phyloP scores from a whole-genome alignment of 2,888 invertebrate species.

The Euphydryas editha region DNA sequence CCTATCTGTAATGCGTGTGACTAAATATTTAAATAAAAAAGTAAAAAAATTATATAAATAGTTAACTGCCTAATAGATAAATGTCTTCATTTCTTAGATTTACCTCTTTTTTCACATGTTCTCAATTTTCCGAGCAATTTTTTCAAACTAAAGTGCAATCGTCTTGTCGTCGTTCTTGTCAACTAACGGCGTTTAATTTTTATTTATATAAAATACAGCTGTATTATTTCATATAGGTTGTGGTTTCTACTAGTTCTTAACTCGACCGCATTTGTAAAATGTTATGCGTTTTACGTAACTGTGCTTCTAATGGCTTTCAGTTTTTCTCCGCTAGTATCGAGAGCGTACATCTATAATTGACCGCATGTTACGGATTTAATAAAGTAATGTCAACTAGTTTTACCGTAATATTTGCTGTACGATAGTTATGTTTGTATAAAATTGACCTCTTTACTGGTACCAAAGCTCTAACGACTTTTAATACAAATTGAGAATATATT shows the following conservation, averaged over 20 bases:
- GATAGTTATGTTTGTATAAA: constrained; percentile 40
- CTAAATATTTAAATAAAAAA: too few species aligned
- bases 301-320: constrained; percentile 74
- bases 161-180: too few species aligned
- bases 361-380: constrained; percentile 54
- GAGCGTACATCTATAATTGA: constrained; percentile 73
- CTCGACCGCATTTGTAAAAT: constrained; percentile 46
- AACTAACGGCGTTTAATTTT: too few species aligned
- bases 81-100: too few species aligned
- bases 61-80: too few species aligned
- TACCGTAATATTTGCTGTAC: constrained; percentile 42
- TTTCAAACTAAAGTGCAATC: too few species aligned
- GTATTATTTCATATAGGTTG: constrained; percentile 5
- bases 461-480: constrained; percentile 28
- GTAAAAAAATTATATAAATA: too few species aligned
- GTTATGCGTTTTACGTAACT: constrained; percentile 78
- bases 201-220: neutral
- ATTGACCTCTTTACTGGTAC: constrained; percentile 39
- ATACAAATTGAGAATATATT: too few species aligned
- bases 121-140: too few species aligned
- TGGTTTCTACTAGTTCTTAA: constrained; percentile 12
- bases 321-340: constrained; percentile 67
- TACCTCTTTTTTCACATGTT: too few species aligned
- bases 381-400: constrained; percentile 45
- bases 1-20: too few species aligned